Conservation (phyloP, 2,797 vertebrate genomes). For the Borostomias antarcticus region DNA sequence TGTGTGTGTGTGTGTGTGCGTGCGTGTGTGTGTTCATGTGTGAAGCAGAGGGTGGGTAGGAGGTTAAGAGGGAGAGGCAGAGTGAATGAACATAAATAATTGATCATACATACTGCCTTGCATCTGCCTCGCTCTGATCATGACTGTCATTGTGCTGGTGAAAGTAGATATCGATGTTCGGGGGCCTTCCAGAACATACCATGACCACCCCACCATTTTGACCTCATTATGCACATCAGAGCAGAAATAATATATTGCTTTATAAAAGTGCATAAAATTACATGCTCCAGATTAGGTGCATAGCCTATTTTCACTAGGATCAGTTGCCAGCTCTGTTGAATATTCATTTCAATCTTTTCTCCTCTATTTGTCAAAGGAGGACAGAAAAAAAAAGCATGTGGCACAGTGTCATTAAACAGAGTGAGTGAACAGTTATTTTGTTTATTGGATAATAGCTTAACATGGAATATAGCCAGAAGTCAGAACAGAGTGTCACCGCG, state of each 20-base stretch:
- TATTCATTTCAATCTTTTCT: conserved; percentile 52
- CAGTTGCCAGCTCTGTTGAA: conserved; percentile 55
- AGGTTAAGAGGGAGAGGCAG: conserved; percentile 52
- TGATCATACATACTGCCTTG: conserved; percentile 70
- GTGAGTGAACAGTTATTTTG: conserved; percentile 30
- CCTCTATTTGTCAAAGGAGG: conserved; percentile 32
- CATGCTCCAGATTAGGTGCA: conserved; percentile 43
- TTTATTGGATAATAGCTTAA: conserved; percentile 40
- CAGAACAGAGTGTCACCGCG: no score
- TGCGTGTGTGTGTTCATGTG: conserved; percentile 28
- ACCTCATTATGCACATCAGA: conserved; percentile 65
- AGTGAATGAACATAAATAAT: conserved; percentile 72
- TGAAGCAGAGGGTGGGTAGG: conserved; percentile 40
- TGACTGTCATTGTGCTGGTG: conserved; percentile 63
- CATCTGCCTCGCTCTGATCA: conserved; percentile 50
- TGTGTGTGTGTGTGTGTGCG: conserved; percentile 19
- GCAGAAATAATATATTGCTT: conserved; percentile 43
- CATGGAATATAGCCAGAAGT: no score
- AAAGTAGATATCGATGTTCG: conserved; percentile 61
- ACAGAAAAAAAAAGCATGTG: conserved; percentile 32
- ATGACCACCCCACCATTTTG: conserved; percentile 42
- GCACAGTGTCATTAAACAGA: conserved; percentile 42
- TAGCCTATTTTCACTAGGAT: conserved; percentile 50
- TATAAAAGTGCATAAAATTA: conserved; percentile 36
- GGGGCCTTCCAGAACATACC: conserved; percentile 43